Percentiles rank a stretch among this genome's conserved stretches.
phyloP scores from a whole-genome alignment of 2,797 vertebrate species.

The Bryconaethiops microstoma region DNA sequence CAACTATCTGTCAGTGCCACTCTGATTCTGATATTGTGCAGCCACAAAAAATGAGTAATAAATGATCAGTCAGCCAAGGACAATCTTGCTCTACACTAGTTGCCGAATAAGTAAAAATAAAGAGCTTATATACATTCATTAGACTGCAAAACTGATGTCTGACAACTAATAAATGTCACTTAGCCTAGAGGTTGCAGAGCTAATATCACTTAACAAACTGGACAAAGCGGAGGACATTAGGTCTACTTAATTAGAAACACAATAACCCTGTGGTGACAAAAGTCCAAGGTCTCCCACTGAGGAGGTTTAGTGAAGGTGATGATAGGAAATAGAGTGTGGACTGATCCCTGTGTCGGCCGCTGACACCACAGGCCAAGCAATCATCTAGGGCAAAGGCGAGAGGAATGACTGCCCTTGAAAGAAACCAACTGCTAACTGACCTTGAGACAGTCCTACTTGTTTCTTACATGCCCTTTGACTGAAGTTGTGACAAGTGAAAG shows the following conservation, averaged over 20 bases:
- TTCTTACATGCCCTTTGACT: slow-evolving; percentile 51
- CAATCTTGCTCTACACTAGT: too few relatives aligned
- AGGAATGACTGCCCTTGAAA: slow-evolving; percentile 13
- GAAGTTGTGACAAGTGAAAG: slow-evolving; percentile 49
- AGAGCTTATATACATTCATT: not conserved
- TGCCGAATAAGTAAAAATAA: slow-evolving; percentile 12
- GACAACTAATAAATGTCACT: slow-evolving; percentile 53
- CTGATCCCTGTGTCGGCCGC: slow-evolving; percentile 62
- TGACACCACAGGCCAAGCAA: slow-evolving; percentile 40
- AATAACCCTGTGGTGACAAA: slow-evolving; percentile 73
- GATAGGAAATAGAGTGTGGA: slow-evolving; percentile 61
- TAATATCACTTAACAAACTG: slow-evolving; percentile 68
- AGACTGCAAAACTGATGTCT: not conserved
- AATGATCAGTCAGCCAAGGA: too few relatives aligned
- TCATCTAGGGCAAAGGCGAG: slow-evolving; percentile 39
- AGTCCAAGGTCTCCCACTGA: slow-evolving; percentile 67
- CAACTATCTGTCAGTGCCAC: too few relatives aligned
- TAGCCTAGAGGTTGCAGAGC: slow-evolving; percentile 39
- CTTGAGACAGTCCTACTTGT: slow-evolving; percentile 47
- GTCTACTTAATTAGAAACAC: slow-evolving; percentile 75
- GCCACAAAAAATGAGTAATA: too few relatives aligned
- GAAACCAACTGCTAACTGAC: slow-evolving; percentile 50
- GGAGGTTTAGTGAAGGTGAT: slow-evolving; percentile 59
- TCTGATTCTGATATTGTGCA: too few relatives aligned
- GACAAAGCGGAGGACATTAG: slow-evolving; percentile 67